These are phyloP conservation scores for Drosophila nr. medialis DNA, from an alignment of 2,888 invertebrate species.

Conservation along the genomic window DNA sequence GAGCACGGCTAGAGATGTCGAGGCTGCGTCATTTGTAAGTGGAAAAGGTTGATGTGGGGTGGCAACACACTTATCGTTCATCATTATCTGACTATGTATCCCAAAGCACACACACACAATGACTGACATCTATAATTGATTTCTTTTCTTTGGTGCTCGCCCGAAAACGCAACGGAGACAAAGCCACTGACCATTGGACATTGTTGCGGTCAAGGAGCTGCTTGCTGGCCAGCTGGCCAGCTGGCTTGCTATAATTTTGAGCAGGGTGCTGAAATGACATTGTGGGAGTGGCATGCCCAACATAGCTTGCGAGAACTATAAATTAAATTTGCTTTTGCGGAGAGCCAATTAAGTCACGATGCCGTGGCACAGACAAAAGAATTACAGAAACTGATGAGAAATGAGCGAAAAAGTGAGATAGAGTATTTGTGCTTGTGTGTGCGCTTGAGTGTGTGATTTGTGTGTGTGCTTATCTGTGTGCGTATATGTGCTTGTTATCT, in stretches of 20 bases:
- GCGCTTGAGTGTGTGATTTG: not conserved
- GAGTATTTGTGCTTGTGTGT: slow-evolving; percentile 1
- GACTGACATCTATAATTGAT: slow-evolving; percentile 63
- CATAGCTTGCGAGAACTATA: slow-evolving; percentile 59
- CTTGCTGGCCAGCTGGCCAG: slow-evolving; percentile 48
- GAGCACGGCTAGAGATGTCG: not conserved
- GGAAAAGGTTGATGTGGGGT: slow-evolving; percentile 36
- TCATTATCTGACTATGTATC: slow-evolving; percentile 75
- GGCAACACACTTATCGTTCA: slow-evolving; percentile 78
- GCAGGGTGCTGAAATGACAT: slow-evolving; percentile 30
- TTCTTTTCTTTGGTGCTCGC: slow-evolving; percentile 49
- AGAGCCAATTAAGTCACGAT: slow-evolving; percentile 62
- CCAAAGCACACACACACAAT: slow-evolving; percentile 23
- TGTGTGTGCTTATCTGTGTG: not conserved
- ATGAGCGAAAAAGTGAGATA: slow-evolving; percentile 2
- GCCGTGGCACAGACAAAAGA: slow-evolving; percentile 5
- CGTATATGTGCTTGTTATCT: not conserved
- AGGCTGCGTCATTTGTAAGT: slow-evolving; percentile 5
- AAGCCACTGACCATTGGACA: slow-evolving; percentile 40
- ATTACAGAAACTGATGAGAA: not conserved
- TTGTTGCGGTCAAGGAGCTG: slow-evolving; percentile 41
- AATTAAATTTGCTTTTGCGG: slow-evolving; percentile 70
- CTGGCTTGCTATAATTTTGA: slow-evolving; percentile 52
- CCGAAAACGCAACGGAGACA: slow-evolving; percentile 30
- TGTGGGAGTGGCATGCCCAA: slow-evolving; percentile 47